Evolutionary conservation across 2,888 invertebrate genomes (phyloP).

Genomic region (Acanthoscelides obtectus): DNA sequence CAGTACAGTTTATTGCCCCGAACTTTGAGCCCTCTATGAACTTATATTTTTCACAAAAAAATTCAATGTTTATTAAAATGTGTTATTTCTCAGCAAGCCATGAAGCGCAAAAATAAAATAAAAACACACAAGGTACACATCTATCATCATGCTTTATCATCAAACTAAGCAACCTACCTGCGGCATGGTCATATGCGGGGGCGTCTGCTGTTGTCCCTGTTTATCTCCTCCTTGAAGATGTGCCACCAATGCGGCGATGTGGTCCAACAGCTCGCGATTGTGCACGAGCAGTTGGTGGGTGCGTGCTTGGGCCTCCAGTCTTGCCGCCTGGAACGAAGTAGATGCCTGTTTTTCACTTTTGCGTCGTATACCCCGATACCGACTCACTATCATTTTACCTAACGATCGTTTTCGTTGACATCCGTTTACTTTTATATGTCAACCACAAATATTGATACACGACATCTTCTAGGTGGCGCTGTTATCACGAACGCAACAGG

Average conservation of each 20-base stretch:
- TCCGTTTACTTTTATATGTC: too few relatives aligned
- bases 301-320: conserved; percentile 61
- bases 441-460: too few relatives aligned
- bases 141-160: background rate
- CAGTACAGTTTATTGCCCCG: too few relatives aligned
- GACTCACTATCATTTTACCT: too few relatives aligned
- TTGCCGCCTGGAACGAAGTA: conserved; percentile 37
- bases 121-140: background rate
- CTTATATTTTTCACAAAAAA: too few relatives aligned
- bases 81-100: background rate
- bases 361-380: too few relatives aligned
- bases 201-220: conserved; percentile 47
- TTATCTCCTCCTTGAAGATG: conserved; percentile 85
- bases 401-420: too few relatives aligned
- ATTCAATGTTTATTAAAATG: too few relatives aligned
- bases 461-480: too few relatives aligned
- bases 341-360: too few relatives aligned
- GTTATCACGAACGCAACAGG: too few relatives aligned
- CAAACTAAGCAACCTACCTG: conserved; percentile 53
- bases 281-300: conserved; percentile 92
- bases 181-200: conserved; percentile 61
- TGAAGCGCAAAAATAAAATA: background rate
- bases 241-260: conserved; percentile 85
- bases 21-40: too few relatives aligned
- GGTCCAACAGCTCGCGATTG: conserved; percentile 91